phyloP scores from a whole-genome alignment of 53 echinoderm and acorn worm species.

The Stichopus horrens region DNA sequence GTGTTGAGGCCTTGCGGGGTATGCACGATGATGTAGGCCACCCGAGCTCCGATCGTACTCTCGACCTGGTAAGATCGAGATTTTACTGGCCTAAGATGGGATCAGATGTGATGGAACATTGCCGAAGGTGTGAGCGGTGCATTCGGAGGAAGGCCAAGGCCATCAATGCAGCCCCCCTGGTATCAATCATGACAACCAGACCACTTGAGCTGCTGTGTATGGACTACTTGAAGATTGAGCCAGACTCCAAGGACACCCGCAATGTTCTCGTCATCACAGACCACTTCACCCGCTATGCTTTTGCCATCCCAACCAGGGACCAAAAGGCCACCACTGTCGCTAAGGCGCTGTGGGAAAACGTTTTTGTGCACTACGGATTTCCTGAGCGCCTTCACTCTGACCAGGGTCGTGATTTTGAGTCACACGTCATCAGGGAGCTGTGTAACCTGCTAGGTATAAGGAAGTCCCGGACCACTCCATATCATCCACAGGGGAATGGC shows the following conservation, averaged over 20 bases:
- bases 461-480: constrained; percentile 60
- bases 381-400: constrained; percentile 49
- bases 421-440: constrained; percentile 48
- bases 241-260: constrained; percentile 3
- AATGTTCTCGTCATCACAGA: constrained; percentile 34
- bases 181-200: background rate
- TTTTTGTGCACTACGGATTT: constrained; percentile 38
- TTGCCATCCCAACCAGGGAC: constrained; percentile 36
- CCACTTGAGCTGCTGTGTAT: constrained; percentile 40
- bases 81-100: constrained; percentile 23
- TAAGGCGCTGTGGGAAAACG: constrained; percentile 35
- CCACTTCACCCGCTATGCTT: constrained; percentile 47
- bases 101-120: constrained; percentile 34
- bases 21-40: constrained; percentile 65
- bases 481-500: constrained; percentile 68
- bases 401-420: constrained; percentile 57
- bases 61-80: constrained; percentile 53
- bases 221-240: constrained; percentile 30
- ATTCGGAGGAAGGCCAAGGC: constrained; percentile 31
- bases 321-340: constrained; percentile 47
- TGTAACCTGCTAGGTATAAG: constrained; percentile 45
- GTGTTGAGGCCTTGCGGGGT: constrained; percentile 35
- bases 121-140: constrained; percentile 31
- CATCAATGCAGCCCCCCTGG: background rate
- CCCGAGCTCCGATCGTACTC: constrained; percentile 59